Percentiles rank a stretch among this genome's conserved stretches.
These are phyloP conservation scores for Dinocampus coccinellae DNA, from an alignment of 2,888 invertebrate genomes.

Conservation along the genomic window DNA sequence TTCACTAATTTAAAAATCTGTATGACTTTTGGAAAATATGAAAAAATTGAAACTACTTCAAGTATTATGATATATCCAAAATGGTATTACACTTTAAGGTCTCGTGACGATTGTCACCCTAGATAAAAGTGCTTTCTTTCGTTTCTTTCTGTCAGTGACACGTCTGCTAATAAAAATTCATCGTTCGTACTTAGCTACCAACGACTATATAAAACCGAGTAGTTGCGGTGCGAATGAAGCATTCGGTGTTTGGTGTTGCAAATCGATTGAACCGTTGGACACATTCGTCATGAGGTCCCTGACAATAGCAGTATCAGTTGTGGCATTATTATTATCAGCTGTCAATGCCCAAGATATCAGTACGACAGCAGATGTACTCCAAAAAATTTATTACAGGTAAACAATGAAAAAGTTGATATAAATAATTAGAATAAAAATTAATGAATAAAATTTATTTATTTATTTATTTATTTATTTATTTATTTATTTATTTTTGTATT, in stretches of 20 bases:
- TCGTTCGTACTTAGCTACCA: constrained; percentile 55
- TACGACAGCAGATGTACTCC: constrained; percentile 60
- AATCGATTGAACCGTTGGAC: constrained; percentile 57
- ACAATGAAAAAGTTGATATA: constrained; percentile 30
- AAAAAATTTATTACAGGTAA: constrained; percentile 64
- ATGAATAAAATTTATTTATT: too few relatives aligned
- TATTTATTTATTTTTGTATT: too few relatives aligned
- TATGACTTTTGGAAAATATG: too few relatives aligned
- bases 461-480: too few relatives aligned
- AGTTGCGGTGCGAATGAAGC: constrained; percentile 58
- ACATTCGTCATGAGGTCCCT: constrained; percentile 59
- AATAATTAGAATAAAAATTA: not conserved
- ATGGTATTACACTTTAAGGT: constrained; percentile 23
- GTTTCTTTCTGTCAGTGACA: constrained; percentile 58
- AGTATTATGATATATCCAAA: not conserved
- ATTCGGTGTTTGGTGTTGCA: constrained; percentile 66
- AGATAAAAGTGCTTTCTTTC: constrained; percentile 64
- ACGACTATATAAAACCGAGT: constrained; percentile 67
- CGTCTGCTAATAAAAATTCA: constrained; percentile 65
- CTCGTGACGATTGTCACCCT: constrained; percentile 57
- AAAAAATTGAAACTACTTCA: not conserved
- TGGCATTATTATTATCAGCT: constrained; percentile 54
- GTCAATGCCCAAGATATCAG: constrained; percentile 53
- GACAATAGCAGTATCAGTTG: constrained; percentile 51
- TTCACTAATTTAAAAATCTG: not conserved